These are phyloP conservation scores for Rhagophthalmus giganteus DNA, from an alignment of 2,888 invertebrate genomes.

Conservation along the genomic window DNA sequence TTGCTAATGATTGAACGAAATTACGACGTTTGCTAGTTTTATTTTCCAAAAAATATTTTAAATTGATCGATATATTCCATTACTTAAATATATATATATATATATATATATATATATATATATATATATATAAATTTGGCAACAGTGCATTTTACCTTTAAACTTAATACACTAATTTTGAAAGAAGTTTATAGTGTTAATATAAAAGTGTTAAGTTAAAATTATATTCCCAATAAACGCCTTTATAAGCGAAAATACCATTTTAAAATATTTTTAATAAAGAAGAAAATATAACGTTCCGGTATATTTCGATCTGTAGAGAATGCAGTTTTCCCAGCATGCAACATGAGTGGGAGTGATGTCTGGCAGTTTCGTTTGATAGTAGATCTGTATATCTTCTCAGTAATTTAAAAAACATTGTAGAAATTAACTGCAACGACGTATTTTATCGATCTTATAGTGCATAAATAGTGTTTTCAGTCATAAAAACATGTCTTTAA, in stretches of 20 bases:
- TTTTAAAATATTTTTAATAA: neutral
- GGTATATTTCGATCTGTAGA: slow-evolving; percentile 42
- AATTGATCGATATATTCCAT: too few relatives aligned
- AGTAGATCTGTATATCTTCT: slow-evolving; percentile 42
- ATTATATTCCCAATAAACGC: neutral
- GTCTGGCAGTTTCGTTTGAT: slow-evolving; percentile 46
- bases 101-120: too few relatives aligned
- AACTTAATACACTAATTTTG: too few relatives aligned
- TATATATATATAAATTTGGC: too few relatives aligned
- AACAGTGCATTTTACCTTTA: neutral
- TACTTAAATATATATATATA: too few relatives aligned
- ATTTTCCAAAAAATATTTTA: too few relatives aligned
- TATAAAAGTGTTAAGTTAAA: neutral
- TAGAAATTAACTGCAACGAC: slow-evolving; percentile 21
- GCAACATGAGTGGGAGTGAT: slow-evolving; percentile 55
- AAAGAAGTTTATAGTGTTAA: neutral
- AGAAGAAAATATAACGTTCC: slow-evolving; percentile 14
- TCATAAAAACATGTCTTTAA: slow-evolving; percentile 36
- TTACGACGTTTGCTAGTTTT: too few relatives aligned
- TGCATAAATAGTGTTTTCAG: slow-evolving; percentile 32
- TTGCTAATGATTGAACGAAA: too few relatives aligned
- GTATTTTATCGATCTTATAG: slow-evolving; percentile 14
- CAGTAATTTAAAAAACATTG: slow-evolving; percentile 22
- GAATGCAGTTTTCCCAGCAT: slow-evolving; percentile 49
- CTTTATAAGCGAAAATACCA: neutral